phyloP scores from a whole-genome alignment of 2,888 invertebrate species.

The Theristus sp. region DNA sequence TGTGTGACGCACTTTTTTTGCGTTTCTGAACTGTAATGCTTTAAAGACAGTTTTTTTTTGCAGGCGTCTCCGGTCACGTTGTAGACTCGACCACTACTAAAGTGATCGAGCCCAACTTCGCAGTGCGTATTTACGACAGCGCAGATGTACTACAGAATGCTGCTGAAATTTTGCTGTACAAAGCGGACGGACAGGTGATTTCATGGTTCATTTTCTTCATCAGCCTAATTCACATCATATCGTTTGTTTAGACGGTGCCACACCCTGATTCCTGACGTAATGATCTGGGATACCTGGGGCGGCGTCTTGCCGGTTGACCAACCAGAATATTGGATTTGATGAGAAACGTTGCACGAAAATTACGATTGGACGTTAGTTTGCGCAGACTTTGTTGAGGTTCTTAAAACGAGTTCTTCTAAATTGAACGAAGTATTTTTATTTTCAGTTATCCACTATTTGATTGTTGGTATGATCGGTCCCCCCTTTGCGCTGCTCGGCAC shows the following conservation, averaged over 20 bases:
- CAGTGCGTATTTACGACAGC: conserved; percentile 1
- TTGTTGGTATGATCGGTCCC: neutral
- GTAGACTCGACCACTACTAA: conserved; percentile 3
- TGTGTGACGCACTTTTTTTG: too few relatives aligned
- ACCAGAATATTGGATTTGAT: neutral
- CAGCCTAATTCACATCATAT: neutral
- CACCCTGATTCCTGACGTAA: conserved; percentile 1
- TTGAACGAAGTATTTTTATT: neutral
- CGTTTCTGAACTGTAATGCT: too few relatives aligned
- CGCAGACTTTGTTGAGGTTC: too few relatives aligned
- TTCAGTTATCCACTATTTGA: neutral
- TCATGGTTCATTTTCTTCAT: neutral
- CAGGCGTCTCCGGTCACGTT: conserved; percentile 6
- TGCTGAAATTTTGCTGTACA: conserved; percentile 5
- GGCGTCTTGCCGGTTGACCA: conserved; percentile 3
- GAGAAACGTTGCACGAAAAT: neutral
- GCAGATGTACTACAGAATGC: neutral
- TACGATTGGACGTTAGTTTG: neutral
- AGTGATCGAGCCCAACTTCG: conserved; percentile 3
- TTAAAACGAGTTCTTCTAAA: neutral
- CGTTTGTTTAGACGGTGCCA: conserved; percentile 1
- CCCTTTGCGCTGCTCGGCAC: neutral
- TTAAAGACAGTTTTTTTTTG: too few relatives aligned
- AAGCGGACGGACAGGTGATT: neutral
- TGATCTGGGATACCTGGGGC: conserved; percentile 3